Base-by-base conservation (phyloP, 2,113 vertebrate genomes). In the Potamarius usumacintae region DNA sequence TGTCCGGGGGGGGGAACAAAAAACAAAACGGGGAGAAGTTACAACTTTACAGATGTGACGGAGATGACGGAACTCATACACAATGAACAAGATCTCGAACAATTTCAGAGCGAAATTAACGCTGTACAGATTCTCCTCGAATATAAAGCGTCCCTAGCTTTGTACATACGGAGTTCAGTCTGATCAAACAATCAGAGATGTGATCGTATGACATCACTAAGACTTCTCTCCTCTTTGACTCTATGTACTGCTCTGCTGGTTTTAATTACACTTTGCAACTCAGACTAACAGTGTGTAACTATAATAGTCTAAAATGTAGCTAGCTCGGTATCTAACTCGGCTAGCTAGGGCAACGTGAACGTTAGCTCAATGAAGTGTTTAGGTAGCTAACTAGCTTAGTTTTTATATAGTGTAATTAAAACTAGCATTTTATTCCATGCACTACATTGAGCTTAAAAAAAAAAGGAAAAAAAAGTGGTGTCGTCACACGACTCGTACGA, bases 11-110 rank as follows among this genome's bases (percentile, higher is more conserved):
- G 2, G 34, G 34, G 34, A 2, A 2, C 0, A 34, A 34, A 2
- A 42, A 89, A 92, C 34, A 91, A 92, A 91, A 30, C 1, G 69
- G 77, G 62, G 62, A 30, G 63, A 30, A 11, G 20, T 55, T 81
- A 27, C 53, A 50, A 10, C 25, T 82, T n/a, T n/a, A 55, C 27
- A 50, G 63, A 11, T 65, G 34, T 18, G 50, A 84, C 48, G 2
- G 67, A 67, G 4, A 60, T 15, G 52, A 27, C 48, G 57, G n/a
- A 84, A 55, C 17, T 50, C 71, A 12, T 34, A 71, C 67, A 14
- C 27, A 34, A 17, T 17, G 30, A 34, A 34, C 14, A 10, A 42
- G 69, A 9, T 8, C 30, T 53, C 74, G n/a, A 2, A 11, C 69
- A 42, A 30, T 71, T 18, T 10, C 30, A 1, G 5, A 27, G 22